Evolutionary conservation across 2,888 invertebrate species (phyloP).

Genomic region (Caprella mutica): DNA sequence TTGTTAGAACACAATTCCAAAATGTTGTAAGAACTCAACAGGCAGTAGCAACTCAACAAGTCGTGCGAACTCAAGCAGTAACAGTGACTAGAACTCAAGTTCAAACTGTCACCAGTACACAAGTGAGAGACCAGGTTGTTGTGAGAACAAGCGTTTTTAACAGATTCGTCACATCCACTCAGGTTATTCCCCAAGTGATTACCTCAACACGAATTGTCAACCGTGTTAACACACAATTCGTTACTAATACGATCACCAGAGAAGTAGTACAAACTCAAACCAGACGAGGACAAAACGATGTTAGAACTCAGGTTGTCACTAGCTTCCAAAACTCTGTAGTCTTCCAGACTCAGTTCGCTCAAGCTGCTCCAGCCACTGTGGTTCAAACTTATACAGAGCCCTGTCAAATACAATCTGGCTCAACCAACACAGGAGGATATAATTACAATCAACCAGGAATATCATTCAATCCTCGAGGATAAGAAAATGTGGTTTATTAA

Average conservation of each 20-base stretch:
- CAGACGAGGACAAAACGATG: constrained; percentile 10
- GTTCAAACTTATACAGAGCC: constrained; percentile 15
- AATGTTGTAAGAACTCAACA: constrained; percentile 20
- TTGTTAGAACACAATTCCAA: constrained; percentile 12
- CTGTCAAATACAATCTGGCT: constrained; percentile 7
- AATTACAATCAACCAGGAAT: constrained; percentile 21
- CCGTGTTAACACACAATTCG: constrained; percentile 15
- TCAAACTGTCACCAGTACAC: constrained; percentile 14
- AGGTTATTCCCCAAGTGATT: constrained; percentile 15
- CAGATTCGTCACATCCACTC: constrained; percentile 13
- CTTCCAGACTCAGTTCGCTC: constrained; percentile 13
- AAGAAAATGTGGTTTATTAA: too few species aligned
- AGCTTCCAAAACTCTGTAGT: constrained; percentile 11
- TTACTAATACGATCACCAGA: constrained; percentile 13
- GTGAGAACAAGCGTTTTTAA: constrained; percentile 15
- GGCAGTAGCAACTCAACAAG: constrained; percentile 10
- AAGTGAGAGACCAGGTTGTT: constrained; percentile 11
- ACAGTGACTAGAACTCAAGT: constrained; percentile 15
- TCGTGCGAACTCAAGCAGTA: constrained; percentile 17
- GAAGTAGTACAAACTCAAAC: constrained; percentile 22
- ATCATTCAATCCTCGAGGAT: constrained; percentile 9
- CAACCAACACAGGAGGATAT: constrained; percentile 10
- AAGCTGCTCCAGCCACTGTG: constrained; percentile 13
- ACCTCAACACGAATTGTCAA: constrained; percentile 20
- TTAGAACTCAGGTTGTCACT: constrained; percentile 14